Evolutionary conservation across 2,888 invertebrate genomes (phyloP).

Genomic region (Heliconius cydno): DNA sequence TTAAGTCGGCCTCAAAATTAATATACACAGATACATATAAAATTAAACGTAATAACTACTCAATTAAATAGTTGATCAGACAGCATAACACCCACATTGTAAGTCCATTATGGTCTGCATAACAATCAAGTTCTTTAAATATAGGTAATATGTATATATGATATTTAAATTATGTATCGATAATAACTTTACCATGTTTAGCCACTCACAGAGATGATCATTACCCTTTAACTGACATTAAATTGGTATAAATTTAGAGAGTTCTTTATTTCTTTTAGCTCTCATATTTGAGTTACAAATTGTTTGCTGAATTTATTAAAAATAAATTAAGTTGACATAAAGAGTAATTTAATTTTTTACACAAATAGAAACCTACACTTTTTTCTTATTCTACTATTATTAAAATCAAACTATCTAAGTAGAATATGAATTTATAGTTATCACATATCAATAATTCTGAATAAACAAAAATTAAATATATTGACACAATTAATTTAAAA

Average conservation of each 20-base stretch:
- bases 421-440: no score
- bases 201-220: not conserved
- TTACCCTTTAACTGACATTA: not conserved
- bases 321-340: no score
- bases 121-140: slow-evolving; percentile 2
- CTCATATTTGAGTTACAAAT: no score
- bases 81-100: slow-evolving; percentile 12
- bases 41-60: slow-evolving; percentile 4
- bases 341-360: no score
- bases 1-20: not conserved
- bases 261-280: not conserved
- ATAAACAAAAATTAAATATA: no score
- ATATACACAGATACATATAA: not conserved
- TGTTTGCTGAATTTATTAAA: no score
- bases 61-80: slow-evolving; percentile 11
- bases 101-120: slow-evolving; percentile 20
- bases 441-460: no score
- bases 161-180: not conserved
- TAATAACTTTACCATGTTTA: not conserved
- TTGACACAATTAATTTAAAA: no score
- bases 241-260: not conserved
- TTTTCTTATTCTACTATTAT: no score
- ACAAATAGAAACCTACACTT: no score
- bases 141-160: slow-evolving; percentile 6
- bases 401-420: no score